Conservation (phyloP, 1,140 invertebrate species). For the Cryptotermes secundus region DNA sequence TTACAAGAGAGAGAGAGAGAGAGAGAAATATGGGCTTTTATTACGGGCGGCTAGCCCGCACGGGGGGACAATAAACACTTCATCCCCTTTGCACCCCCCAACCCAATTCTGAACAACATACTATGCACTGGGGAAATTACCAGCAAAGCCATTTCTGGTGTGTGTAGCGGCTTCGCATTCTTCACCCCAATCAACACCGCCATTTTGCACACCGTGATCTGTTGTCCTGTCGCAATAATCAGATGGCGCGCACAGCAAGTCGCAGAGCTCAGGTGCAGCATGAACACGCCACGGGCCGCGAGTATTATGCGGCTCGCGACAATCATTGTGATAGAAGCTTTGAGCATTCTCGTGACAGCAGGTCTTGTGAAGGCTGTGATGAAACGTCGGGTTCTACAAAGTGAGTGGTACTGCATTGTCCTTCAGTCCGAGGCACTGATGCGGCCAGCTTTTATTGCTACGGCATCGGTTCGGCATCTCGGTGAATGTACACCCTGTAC, state of each 20-base stretch:
- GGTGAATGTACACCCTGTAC: no score
- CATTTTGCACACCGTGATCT: neutral
- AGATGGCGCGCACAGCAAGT: neutral
- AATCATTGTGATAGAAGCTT: no score
- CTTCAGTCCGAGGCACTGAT: no score
- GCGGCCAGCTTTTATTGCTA: no score
- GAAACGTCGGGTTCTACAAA: no score
- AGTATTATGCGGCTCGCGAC: no score
- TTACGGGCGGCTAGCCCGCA: neutral
- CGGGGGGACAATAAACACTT: neutral
- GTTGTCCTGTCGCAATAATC: neutral
- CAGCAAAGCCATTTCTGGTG: neutral
- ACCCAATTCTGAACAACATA: neutral
- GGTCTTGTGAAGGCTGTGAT: no score
- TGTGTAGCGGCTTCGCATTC: neutral
- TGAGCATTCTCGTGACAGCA: no score
- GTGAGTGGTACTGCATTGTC: no score
- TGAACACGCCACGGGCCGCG: no score
- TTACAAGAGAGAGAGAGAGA: neutral
- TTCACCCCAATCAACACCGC: slow-evolving; percentile 2
- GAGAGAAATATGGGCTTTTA: neutral
- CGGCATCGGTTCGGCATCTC: no score
- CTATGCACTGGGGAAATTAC: slow-evolving; percentile 18
- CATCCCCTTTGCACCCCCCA: neutral
- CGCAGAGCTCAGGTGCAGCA: no score